Evolutionary conservation across 2,113 vertebrate species (phyloP), one percentile per base, ranked within the genome.

Genomic region (Psophia crepitans): DNA sequence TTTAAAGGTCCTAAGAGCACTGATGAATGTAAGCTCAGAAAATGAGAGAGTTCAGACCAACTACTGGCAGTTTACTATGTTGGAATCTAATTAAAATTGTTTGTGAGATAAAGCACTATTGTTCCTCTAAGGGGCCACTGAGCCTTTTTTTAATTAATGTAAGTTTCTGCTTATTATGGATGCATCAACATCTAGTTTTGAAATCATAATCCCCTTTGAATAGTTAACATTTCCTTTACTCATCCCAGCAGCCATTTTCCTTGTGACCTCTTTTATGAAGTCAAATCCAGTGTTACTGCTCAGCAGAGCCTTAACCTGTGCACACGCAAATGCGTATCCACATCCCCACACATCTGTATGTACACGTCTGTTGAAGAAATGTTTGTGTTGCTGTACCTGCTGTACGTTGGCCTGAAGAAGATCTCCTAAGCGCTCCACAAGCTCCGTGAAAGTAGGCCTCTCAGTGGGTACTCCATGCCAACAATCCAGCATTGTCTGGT

Each of bases 361-460:
- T 27, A 18, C 17, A 8, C n/a, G 4, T 26, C 46, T 20, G 41
- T 16, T 21, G 64, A 17, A 30, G 33, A 8, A 4, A 17, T 11
- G 17, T 2, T 69, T 43, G 37, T 4, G 3, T 39, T 70, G 57
- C 82, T 78, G 48, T 97, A 99, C 99, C 99, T 99, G 99, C 96
- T 99, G 99, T n/a, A 99, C 99, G 6, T 98, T 99, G 77, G 99
- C 99, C 97, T 99, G 99, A 5, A 99, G 99, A n/a, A 99, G 97
- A 79, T 99, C 99, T 96, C 99, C 99, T 35, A 99, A 97, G 75
- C 97, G 98, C 85, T 99, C 99, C 87, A 99, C 99, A 23, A 99
- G 98, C 83, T 99, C 99, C 0, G 98, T 99, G 98, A 99, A 99
- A 9, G 98, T 99, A 0, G 99, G 99, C 41, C 99, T 97, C 74